Conservation (phyloP, 2,113 vertebrate genomes). For the Engystomops pustulosus region DNA sequence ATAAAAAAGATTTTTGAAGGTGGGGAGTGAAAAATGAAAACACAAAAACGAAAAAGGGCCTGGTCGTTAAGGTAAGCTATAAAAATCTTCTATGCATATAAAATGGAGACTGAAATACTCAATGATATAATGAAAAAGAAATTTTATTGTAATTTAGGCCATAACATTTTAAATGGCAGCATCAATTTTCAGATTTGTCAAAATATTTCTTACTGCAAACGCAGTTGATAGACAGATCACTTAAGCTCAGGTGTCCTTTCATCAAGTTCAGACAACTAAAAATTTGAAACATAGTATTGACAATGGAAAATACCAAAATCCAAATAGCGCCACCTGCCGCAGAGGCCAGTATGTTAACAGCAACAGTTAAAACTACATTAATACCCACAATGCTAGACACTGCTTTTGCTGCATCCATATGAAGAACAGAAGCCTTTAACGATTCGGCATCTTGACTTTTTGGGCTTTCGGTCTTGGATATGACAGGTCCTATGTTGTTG, state of each 20-base stretch:
- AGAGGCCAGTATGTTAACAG: neutral
- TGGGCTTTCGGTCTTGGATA: neutral
- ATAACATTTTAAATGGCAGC: neutral
- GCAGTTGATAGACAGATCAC: neutral
- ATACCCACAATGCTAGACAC: constrained; percentile 6
- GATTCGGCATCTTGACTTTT: neutral
- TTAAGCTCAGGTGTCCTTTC: neutral
- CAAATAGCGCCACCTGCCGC: neutral
- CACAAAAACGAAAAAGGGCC: too few species aligned
- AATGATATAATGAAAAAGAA: neutral
- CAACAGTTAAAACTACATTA: constrained; percentile 1
- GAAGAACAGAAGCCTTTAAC: neutral
- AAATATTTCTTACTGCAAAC: neutral
- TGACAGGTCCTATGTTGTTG: neutral
- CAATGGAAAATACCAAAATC: neutral
- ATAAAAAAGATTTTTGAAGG: too few species aligned
- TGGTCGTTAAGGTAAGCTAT: too few species aligned
- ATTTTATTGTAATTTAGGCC: neutral
- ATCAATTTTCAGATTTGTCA: neutral
- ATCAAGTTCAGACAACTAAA: neutral
- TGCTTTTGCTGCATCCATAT: neutral
- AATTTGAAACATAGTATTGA: constrained; percentile 1
- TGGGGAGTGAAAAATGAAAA: too few species aligned
- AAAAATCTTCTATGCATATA: neutral
- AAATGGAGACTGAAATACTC: neutral